A percentile compares a stretch with the other conserved stretches of the same genome.
Conservation (phyloP, 2,113 vertebrate genomes). For the Nannobrachium achirus region DNA sequence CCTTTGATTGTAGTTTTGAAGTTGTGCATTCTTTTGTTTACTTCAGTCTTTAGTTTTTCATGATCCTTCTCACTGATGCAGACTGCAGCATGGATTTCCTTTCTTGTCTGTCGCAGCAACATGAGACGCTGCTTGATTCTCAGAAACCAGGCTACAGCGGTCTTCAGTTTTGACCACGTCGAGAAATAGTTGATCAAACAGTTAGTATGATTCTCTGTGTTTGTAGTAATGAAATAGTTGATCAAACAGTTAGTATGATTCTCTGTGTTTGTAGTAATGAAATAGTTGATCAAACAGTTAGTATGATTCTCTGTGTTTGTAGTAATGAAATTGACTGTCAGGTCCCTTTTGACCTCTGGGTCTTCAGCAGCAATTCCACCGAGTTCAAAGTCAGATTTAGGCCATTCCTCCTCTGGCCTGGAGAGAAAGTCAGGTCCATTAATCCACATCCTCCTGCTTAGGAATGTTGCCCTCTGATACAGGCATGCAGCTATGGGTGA, state of each 20-base stretch:
- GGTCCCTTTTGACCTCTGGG: too few species aligned
- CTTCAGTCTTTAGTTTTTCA: neutral
- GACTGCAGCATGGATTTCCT: neutral
- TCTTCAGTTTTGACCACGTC: neutral
- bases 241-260: too few species aligned
- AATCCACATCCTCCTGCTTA: neutral
- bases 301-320: too few species aligned
- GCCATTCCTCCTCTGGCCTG: neutral
- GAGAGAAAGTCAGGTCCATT: slow-evolving; percentile 21
- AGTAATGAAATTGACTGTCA: too few species aligned
- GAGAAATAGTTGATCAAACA: too few species aligned
- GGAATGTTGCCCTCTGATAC: slow-evolving; percentile 1
- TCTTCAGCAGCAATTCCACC: neutral
- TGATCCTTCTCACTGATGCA: neutral
- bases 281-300: too few species aligned
- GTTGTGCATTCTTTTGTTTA: neutral
- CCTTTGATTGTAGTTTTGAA: neutral
- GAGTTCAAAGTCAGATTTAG: too few species aligned
- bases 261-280: too few species aligned
- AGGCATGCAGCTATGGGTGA: neutral
- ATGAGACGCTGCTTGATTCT: neutral
- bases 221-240: too few species aligned
- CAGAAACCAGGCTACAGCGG: neutral
- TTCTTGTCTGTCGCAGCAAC: neutral
- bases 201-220: too few species aligned